A percentile compares a stretch with the other conserved stretches of the same genome.
Evolutionary conservation across 2,888 invertebrate genomes (phyloP).

Genomic region (Lottia scabra): DNA sequence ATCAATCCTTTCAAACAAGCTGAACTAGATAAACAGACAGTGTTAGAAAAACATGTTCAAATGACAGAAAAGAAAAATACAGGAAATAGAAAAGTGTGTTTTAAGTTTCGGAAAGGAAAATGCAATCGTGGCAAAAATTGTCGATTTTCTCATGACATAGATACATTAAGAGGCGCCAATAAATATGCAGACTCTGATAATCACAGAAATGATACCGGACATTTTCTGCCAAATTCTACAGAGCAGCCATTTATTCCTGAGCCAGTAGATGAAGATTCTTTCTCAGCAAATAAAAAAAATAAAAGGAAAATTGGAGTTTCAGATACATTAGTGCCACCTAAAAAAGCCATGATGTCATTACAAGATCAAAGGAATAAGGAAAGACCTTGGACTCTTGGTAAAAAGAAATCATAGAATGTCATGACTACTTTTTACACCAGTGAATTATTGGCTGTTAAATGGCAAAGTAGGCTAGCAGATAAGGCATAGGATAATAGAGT

Average conservation of each 20-base stretch:
- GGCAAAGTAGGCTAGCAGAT: too few species aligned
- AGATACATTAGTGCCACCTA: conserved; percentile 83
- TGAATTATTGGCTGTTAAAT: too few species aligned
- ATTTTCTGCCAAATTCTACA: background rate
- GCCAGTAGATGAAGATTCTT: conserved; percentile 60
- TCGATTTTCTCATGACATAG: conserved; percentile 82
- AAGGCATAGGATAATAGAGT: too few species aligned
- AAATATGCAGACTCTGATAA: conserved; percentile 1
- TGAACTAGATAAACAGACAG: conserved; percentile 86
- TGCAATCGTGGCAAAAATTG: conserved; percentile 93
- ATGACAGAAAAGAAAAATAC: conserved; percentile 77
- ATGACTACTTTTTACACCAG: background rate
- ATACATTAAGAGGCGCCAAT: conserved; percentile 12
- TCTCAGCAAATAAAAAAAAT: conserved; percentile 72
- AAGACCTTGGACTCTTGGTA: conserved; percentile 61
- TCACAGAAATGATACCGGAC: background rate
- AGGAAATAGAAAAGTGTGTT: conserved; percentile 88
- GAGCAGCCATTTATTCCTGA: conserved; percentile 21
- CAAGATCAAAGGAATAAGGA: conserved; percentile 52
- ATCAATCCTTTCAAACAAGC: conserved; percentile 88
- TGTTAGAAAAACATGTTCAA: conserved; percentile 91
- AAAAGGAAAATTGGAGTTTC: conserved; percentile 83
- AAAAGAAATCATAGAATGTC: conserved; percentile 6
- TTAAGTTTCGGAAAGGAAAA: conserved; percentile 90
- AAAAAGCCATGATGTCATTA: conserved; percentile 81